Evolutionary conservation across 2,888 invertebrate species (phyloP).

Genomic region (Drosophila subsilvestris): DNA sequence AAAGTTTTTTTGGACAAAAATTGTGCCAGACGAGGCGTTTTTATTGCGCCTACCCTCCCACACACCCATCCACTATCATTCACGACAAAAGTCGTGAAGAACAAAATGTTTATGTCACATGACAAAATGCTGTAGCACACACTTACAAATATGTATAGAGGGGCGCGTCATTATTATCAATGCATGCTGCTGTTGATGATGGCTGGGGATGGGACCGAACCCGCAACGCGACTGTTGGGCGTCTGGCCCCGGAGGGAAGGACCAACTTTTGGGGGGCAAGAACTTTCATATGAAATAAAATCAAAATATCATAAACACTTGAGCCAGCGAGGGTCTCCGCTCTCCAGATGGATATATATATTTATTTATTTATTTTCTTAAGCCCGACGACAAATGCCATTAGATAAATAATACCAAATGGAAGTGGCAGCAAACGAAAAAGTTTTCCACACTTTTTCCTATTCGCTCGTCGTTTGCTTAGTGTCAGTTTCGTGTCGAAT

Average conservation of each 20-base stretch:
- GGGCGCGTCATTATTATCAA: constrained; percentile 60
- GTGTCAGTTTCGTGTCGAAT: constrained; percentile 27
- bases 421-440: constrained; percentile 50
- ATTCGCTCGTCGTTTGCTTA: constrained; percentile 11
- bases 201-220: not conserved
- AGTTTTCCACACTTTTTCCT: constrained; percentile 40
- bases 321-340: constrained; percentile 34
- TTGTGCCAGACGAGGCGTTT: constrained; percentile 50
- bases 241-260: no score
- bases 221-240: no score
- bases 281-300: constrained; percentile 71
- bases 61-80: constrained; percentile 29
- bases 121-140: constrained; percentile 44
- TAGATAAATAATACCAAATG: constrained; percentile 73
- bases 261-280: constrained; percentile 12
- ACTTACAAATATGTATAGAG: constrained; percentile 4
- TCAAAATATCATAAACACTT: constrained; percentile 81
- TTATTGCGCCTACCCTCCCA: constrained; percentile 42
- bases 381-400: constrained; percentile 53
- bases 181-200: constrained; percentile 43
- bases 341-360: constrained; percentile 28
- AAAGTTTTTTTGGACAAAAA: constrained; percentile 56
- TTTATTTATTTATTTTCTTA: constrained; percentile 49
- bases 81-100: constrained; percentile 28
- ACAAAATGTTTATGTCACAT: constrained; percentile 54